Percentiles rank a stretch among this genome's conserved stretches.
phyloP scores from a whole-genome alignment of 2,888 invertebrate genomes.

The Chrysolina haemoptera region DNA sequence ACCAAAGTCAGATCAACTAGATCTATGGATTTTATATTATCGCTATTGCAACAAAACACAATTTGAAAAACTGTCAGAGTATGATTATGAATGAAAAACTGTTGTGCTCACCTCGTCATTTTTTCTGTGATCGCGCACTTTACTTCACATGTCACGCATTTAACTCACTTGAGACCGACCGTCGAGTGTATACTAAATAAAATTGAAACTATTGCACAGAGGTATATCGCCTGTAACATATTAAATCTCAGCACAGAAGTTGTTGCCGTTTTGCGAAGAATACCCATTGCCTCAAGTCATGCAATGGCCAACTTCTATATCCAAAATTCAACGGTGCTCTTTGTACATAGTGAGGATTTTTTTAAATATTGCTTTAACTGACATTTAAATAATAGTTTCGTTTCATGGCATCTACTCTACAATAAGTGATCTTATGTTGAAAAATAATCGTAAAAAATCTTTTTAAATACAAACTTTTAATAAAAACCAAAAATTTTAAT shows the following conservation, averaged over 20 bases:
- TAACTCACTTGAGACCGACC: neutral
- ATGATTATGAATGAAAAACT: neutral
- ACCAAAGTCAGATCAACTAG: too few species aligned
- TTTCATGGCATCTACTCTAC: too few species aligned
- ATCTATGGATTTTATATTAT: too few species aligned
- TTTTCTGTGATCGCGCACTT: neutral
- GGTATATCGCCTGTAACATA: neutral
- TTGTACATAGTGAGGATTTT: neutral
- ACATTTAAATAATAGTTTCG: too few species aligned
- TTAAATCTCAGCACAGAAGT: slow-evolving; percentile 2
- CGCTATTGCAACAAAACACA: too few species aligned
- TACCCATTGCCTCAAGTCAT: slow-evolving; percentile 1
- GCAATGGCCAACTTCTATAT: neutral
- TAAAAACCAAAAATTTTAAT: too few species aligned
- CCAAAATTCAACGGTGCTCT: slow-evolving; percentile 2
- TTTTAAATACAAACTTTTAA: too few species aligned
- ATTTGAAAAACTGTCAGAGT: neutral
- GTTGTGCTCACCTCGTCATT: slow-evolving; percentile 7
- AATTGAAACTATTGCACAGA: slow-evolving; percentile 14
- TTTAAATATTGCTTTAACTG: too few species aligned
- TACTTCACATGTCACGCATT: slow-evolving; percentile 10
- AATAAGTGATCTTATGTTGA: too few species aligned
- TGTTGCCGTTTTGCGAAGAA: neutral
- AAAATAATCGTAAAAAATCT: too few species aligned
- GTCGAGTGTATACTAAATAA: slow-evolving; percentile 5